Percentiles rank a stretch among this genome's conserved stretches.
Conservation (phyloP, 2,113 vertebrate genomes). For the Collichthys lucidus region DNA sequence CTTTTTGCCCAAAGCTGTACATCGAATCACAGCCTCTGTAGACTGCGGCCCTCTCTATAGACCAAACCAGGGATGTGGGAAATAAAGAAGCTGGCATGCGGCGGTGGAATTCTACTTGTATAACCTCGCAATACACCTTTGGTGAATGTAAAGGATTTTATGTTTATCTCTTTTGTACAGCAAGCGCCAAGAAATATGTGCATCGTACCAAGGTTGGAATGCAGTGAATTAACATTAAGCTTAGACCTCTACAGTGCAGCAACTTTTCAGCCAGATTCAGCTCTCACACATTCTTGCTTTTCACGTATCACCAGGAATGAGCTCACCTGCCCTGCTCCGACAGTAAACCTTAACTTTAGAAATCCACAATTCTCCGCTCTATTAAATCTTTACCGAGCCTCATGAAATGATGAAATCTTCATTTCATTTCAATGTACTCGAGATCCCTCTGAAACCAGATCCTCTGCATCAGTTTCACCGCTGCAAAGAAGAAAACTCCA, state of each 20-base stretch:
- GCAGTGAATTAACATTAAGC: background rate
- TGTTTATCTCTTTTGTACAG: conserved; percentile 3
- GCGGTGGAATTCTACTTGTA: conserved; percentile 16
- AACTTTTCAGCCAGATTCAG: background rate
- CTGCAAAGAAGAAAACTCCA: background rate
- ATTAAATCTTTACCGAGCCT: conserved; percentile 17
- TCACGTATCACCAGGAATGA: background rate
- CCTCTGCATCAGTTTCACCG: background rate
- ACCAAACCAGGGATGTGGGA: conserved; percentile 15
- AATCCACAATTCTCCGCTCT: background rate
- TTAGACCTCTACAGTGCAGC: background rate
- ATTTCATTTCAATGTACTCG: conserved; percentile 24
- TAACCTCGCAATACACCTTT: background rate
- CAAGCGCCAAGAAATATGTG: background rate
- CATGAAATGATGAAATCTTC: conserved; percentile 27
- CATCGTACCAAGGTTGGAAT: background rate
- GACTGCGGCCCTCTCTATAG: background rate
- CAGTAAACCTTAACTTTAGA: background rate
- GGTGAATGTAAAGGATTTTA: conserved; percentile 20
- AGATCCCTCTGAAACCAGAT: conserved; percentile 11
- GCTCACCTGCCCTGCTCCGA: background rate
- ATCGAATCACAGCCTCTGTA: background rate
- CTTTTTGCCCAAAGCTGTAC: background rate
- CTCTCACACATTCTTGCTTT: background rate
- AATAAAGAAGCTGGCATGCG: conserved; percentile 29